Evolutionary conservation across 2,888 invertebrate genomes (phyloP).

Genomic region (Aspidapion aeneum): DNA sequence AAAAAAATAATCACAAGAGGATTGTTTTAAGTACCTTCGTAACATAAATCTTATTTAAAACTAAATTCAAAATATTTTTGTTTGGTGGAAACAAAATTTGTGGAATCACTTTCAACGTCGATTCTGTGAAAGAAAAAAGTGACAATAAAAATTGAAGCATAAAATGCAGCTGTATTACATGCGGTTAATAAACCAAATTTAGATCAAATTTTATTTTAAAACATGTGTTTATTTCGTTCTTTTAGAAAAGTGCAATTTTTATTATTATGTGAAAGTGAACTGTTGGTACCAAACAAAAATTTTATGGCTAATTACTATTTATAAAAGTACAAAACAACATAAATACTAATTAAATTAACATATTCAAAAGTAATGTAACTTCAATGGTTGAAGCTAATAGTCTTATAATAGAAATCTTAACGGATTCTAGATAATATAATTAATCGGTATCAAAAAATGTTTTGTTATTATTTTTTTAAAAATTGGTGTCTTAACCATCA

Average conservation of each 20-base stretch:
- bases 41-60: conserved; percentile 17
- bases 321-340: neutral
- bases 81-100: conserved; percentile 41
- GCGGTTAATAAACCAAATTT: too few relatives aligned
- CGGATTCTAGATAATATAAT: too few relatives aligned
- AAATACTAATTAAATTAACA: neutral
- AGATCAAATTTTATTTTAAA: conserved; percentile 11
- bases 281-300: neutral
- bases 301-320: neutral
- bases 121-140: conserved; percentile 40
- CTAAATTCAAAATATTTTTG: conserved; percentile 27
- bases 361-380: neutral
- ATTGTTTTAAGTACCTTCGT: conserved; percentile 31
- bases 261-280: neutral
- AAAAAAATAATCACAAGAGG: conserved; percentile 33
- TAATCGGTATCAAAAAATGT: too few relatives aligned
- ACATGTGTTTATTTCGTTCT: neutral
- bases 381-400: neutral
- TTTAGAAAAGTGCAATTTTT: neutral
- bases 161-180: too few relatives aligned
- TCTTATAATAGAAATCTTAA: too few relatives aligned
- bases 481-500: too few relatives aligned
- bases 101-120: conserved; percentile 39
- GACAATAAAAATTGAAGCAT: too few relatives aligned
- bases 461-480: too few relatives aligned